Evolutionary conservation across 2,888 invertebrate genomes (phyloP).

Genomic region (Myathropa florea): DNA sequence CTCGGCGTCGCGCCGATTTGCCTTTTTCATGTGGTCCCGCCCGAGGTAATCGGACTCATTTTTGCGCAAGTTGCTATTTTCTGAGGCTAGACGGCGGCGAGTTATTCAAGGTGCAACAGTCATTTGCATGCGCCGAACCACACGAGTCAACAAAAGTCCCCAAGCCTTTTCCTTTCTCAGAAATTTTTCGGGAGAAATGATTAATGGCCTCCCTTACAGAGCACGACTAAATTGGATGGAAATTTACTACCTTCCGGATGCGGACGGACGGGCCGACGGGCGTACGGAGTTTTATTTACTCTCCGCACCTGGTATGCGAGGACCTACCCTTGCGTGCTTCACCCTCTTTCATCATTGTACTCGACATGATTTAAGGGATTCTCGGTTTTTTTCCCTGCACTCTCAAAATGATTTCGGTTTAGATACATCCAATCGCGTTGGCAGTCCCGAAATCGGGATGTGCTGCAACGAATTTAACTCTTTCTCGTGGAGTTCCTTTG

Average conservation of each 20-base stretch:
- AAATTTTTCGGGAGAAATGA: background rate
- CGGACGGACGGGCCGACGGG: background rate
- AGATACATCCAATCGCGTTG: background rate
- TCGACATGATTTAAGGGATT: constrained; percentile 6
- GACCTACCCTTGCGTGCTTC: background rate
- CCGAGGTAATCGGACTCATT: background rate
- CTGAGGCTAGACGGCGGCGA: background rate
- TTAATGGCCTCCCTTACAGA: background rate
- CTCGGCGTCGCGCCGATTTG: background rate
- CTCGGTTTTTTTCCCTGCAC: background rate
- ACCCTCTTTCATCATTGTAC: constrained; percentile 3
- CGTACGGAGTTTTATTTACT: background rate
- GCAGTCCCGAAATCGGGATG: background rate
- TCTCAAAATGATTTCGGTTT: background rate
- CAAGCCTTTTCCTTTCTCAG: background rate
- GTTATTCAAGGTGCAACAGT: background rate
- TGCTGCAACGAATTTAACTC: background rate
- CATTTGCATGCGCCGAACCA: background rate
- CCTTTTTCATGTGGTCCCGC: background rate
- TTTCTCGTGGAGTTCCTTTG: background rate
- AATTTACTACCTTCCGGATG: background rate
- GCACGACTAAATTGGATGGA: background rate
- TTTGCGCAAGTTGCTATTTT: background rate
- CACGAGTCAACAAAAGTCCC: background rate
- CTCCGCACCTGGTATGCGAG: background rate